Conservation (phyloP, 1,140 invertebrate genomes). For the Drosophila fuyamai region DNA sequence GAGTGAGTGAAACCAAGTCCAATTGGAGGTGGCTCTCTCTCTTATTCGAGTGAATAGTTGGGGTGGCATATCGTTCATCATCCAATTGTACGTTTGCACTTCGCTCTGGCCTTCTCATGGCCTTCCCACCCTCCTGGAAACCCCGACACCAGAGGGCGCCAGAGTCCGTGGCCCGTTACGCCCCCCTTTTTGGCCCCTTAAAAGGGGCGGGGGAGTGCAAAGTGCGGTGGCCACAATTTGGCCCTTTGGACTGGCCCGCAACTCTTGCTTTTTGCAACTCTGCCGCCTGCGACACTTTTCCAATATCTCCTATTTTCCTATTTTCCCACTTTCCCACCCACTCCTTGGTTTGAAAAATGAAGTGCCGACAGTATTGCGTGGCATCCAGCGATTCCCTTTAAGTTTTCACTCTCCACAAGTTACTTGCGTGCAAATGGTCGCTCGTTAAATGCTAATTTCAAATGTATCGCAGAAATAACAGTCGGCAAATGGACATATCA, state of each 20-base stretch:
- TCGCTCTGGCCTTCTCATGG: constrained; percentile 49
- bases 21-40: constrained; percentile 32
- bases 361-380: constrained; percentile 58
- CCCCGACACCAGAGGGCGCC: constrained; percentile 43
- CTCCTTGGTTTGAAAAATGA: constrained; percentile 39
- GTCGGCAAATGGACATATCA: constrained; percentile 43
- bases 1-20: constrained; percentile 23
- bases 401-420: neutral
- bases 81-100: constrained; percentile 84
- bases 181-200: neutral
- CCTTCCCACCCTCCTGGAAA: constrained; percentile 22
- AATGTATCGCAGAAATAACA: constrained; percentile 45
- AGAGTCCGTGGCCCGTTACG: constrained; percentile 25
- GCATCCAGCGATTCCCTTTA: constrained; percentile 48
- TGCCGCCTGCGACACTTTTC: constrained; percentile 64
- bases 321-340: neutral
- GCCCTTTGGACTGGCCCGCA: constrained; percentile 57
- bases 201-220: constrained; percentile 51
- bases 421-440: constrained; percentile 66
- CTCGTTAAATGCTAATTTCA: constrained; percentile 67
- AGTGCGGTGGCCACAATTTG: constrained; percentile 77
- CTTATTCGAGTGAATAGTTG: constrained; percentile 15
- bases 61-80: constrained; percentile 64
- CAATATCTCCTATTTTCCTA: constrained; percentile 38
- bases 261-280: constrained; percentile 29